phyloP scores from a whole-genome alignment of 2,888 invertebrate genomes.

The Labia minor region DNA sequence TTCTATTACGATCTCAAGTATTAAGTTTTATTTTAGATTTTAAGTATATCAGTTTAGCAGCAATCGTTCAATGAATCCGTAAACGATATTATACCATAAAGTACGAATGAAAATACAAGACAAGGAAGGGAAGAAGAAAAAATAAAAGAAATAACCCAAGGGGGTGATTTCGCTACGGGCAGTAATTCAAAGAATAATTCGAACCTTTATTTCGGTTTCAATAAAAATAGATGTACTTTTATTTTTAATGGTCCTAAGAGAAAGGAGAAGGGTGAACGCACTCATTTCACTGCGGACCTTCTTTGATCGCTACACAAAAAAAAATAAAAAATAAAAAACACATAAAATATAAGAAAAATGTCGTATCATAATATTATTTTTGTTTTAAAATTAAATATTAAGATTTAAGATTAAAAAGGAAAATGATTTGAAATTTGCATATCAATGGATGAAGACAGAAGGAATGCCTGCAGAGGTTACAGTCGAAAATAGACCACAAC shows the following conservation, averaged over 20 bases:
- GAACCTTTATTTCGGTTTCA: neutral
- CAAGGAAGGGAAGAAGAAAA: neutral
- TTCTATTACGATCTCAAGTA: neutral
- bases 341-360: no score
- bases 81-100: neutral
- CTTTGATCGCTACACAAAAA: no score
- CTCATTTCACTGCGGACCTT: no score
- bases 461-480: no score
- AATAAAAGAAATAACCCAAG: neutral
- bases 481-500: no score
- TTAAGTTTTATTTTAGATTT: neutral
- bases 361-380: no score
- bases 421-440: no score
- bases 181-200: neutral
- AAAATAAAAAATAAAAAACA: no score
- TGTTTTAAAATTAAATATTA: no score
- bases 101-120: neutral
- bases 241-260: neutral
- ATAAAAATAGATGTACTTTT: neutral
- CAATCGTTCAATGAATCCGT: slow-evolving; percentile 13
- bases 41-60: slow-evolving; percentile 2
- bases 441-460: no score
- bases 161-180: neutral
- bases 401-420: no score
- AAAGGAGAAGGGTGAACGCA: neutral